Evolutionary conservation across 2,888 invertebrate genomes (phyloP).

Genomic region (Philonicus albiceps): DNA sequence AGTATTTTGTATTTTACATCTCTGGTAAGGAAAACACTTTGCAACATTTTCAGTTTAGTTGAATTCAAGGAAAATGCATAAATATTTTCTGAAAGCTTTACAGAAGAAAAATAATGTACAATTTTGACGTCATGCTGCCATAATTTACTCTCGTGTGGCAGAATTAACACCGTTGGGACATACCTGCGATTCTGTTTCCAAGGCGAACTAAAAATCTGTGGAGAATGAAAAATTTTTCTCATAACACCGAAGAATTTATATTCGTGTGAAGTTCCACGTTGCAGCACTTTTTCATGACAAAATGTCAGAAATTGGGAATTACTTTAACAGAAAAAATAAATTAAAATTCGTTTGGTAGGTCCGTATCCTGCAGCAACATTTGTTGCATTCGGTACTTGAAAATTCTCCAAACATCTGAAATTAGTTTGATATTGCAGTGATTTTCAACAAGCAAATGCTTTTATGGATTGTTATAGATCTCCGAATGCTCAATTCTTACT

Average conservation of each 20-base stretch:
- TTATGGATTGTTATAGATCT: too few relatives aligned
- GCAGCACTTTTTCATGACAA: background rate
- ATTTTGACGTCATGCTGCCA: background rate
- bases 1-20: background rate
- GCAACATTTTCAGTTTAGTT: background rate
- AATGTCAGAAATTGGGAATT: background rate
- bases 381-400: background rate
- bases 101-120: background rate
- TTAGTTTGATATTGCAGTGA: too few relatives aligned
- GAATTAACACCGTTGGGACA: background rate
- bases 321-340: background rate
- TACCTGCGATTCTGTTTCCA: background rate
- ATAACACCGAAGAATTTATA: background rate
- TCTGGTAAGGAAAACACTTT: background rate
- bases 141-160: background rate
- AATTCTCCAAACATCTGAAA: background rate
- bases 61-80: background rate
- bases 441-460: too few relatives aligned
- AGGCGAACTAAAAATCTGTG: background rate
- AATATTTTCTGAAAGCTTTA: background rate
- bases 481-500: too few relatives aligned
- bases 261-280: background rate
- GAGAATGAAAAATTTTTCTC: background rate
- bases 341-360: background rate
- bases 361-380: background rate